Base-by-base conservation (phyloP, 2,888 invertebrate species). In the Drosophila falleni region DNA sequence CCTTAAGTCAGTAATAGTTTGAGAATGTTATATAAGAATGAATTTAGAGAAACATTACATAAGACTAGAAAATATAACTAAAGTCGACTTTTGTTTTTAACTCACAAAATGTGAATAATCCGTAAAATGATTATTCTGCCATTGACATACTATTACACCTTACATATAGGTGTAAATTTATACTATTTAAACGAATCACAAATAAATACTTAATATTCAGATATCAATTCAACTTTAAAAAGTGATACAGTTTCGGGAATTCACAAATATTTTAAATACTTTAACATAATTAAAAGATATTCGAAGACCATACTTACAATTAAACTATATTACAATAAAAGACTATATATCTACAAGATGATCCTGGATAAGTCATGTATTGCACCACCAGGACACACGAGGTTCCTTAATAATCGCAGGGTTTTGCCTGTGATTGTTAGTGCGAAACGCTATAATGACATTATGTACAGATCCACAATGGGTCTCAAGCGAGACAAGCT, bases 361-460 rank as follows among this genome's bases (percentile, higher is more conserved):
- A 3, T 26, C 9, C 5, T 50, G 5, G 51, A 47, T 4, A 60
- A 26, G 13, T 15, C 56, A 1, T 74, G 74, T n/a, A 2, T 5
- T 16, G 71, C 55, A 3, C 16, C n/a, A 23, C 37, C 56, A 1
- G 69, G 56, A 1, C 62, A 59, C 6, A 26, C 37, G 3, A 31
- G 19, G 13, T 69, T 74, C 41, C 11, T 62, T 0, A 49, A 19
- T 9, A 37, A 47, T 31, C 62, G 70, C 13, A 55, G 1, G 9
- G 15, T 59, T 11, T 15, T 19, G n/a, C 87, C 89, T 0, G 78
- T 86, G 5, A 61, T 86, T 13, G 41, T 86, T 0, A 81, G 75
- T 23, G 73, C 85, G 5, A 77, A 75, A 3, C 77, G 80, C 1
- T 74, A 59, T 15, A 49, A 78, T 9, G 80, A 50, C 9, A 87